Evolutionary conservation across 2,113 vertebrate species (phyloP).

Genomic region (Passerina amoena): DNA sequence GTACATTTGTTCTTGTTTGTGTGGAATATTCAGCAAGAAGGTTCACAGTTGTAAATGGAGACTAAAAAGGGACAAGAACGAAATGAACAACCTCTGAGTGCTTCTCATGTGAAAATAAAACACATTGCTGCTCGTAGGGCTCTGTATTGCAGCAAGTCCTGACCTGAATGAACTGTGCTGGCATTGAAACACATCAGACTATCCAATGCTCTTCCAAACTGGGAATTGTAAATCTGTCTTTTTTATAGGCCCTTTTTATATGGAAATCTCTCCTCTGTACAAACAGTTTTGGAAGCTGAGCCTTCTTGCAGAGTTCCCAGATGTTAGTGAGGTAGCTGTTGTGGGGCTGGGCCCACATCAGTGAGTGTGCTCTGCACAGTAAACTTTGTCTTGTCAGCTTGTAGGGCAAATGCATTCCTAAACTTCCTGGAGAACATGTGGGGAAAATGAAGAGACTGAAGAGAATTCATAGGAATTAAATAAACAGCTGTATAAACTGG

Average conservation of each 20-base stretch:
- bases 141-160: neutral
- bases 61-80: neutral
- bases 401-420: neutral
- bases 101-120: neutral
- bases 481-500: neutral
- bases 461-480: neutral
- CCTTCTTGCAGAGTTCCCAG: neutral
- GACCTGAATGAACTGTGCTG: neutral
- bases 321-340: neutral
- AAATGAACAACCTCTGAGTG: neutral
- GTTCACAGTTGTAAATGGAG: neutral
- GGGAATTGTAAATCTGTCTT: neutral
- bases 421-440: neutral
- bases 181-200: neutral
- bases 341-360: neutral
- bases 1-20: neutral
- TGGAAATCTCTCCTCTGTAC: neutral
- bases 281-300: neutral
- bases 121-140: fast-evolving
- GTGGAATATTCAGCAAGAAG: neutral
- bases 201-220: neutral
- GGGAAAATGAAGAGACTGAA: neutral
- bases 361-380: fast-evolving
- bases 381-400: neutral
- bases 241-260: neutral